Base-by-base conservation (phyloP, 2,888 invertebrate genomes). In the Pachymerium ferrugineum region DNA sequence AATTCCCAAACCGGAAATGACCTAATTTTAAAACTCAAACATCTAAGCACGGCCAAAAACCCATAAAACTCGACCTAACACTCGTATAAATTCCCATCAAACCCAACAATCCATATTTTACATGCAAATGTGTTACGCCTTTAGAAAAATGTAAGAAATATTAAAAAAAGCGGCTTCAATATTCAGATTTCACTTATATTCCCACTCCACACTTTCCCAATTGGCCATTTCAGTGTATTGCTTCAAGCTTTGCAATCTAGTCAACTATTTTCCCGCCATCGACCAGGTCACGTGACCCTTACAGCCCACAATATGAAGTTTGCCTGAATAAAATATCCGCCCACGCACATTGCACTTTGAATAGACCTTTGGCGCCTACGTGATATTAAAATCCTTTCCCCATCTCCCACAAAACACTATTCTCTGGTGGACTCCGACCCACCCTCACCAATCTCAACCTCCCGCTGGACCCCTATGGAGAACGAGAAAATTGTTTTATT, bases 241-340 rank as follows among this genome's bases (percentile, higher is more conserved):
- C 47, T 47, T 6, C 10, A 47, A 47, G n/a, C 47, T 22, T 14
- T 22, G 47, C 47, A 47, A 47, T 47, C 47, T 47, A n/a, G 10
- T 38, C 47, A 47, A n/a, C 47, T 47, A 47, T 47, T 47, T 47
- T 47, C 38, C 38, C 38, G 47, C 6, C 47, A 47, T 47, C 47
- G 47, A 47, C 47, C 47, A 14, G 47, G 16, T 47, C 47, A 47
- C 47, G 47, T 47, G 47, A 47, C 47, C 16, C 6, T 2, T 16
- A 22, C 47, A 16, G 16, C 22, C 47, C 16, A 47, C 47, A 47
- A 47, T 47, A 47, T 47, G 47, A 47, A 47, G 47, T 47, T 47
- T 47, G 47, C 47, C 47, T 16, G 47, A 47, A 47, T 47, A 47
- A 47, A 47, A 47, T 47, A 47, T 47, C 47, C 47, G 47, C 47